A percentile compares a stretch with the other conserved stretches of the same genome.
These are phyloP conservation scores for Bombylius major DNA, from an alignment of 2,888 invertebrate genomes.

Conservation along the genomic window DNA sequence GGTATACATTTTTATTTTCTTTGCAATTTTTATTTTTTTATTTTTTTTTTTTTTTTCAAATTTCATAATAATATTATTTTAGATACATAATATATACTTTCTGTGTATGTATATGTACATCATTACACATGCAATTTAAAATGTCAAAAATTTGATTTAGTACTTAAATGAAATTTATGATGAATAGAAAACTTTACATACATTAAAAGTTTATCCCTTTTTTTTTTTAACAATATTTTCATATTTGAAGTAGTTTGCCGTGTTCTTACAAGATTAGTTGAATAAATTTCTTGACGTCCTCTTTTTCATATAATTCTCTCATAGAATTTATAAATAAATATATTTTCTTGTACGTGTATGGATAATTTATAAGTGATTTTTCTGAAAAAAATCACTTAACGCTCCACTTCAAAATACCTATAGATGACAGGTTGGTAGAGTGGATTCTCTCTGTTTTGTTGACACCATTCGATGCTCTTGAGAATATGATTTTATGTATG, in stretches of 20 bases:
- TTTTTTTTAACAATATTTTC: not conserved
- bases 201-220: not conserved
- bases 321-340: not conserved
- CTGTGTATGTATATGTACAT: not conserved
- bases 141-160: not conserved
- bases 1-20: slow-evolving; percentile 8
- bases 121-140: not conserved
- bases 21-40: not conserved
- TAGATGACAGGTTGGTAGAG: slow-evolving; percentile 6
- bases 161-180: not conserved
- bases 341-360: not conserved
- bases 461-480: slow-evolving; percentile 7
- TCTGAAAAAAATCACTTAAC: slow-evolving; percentile 9
- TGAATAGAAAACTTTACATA: not conserved
- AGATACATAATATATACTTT: no score
- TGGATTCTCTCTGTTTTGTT: not conserved
- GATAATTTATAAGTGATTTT: slow-evolving; percentile 8
- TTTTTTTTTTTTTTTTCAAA: no score
- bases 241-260: not conserved
- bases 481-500: not conserved
- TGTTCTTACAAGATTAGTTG: not conserved
- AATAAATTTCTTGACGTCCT: not conserved
- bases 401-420: slow-evolving; percentile 3
- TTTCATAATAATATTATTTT: no score
- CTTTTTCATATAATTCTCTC: not conserved